phyloP scores from a whole-genome alignment of 1,140 invertebrate species.

The Cataglyphis hispanica region DNA sequence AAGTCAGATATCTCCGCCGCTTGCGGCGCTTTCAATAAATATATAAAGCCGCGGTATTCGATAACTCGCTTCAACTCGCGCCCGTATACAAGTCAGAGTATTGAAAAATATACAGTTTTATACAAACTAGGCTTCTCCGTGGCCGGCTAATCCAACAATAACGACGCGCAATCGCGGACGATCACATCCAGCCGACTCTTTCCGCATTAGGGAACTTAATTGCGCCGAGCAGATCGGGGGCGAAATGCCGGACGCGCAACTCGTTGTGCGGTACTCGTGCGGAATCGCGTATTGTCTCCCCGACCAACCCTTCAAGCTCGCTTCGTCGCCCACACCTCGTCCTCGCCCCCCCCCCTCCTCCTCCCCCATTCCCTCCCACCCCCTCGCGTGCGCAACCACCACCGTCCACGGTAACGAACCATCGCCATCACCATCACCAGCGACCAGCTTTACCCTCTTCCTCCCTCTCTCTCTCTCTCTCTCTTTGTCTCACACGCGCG shows the following conservation, averaged over 20 bases:
- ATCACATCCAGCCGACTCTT: slow-evolving; percentile 47
- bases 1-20: slow-evolving; percentile 33
- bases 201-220: slow-evolving; percentile 60
- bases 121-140: not conserved
- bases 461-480: no score
- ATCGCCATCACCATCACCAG: slow-evolving; percentile 43
- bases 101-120: slow-evolving; percentile 27
- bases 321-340: slow-evolving; percentile 38
- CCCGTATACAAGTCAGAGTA: not conserved
- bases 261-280: slow-evolving; percentile 50
- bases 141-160: slow-evolving; percentile 40
- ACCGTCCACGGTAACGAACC: slow-evolving; percentile 62
- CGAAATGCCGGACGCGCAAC: slow-evolving; percentile 52
- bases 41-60: slow-evolving; percentile 46
- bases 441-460: slow-evolving; percentile 4
- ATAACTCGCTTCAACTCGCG: not conserved
- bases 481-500: not conserved
- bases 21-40: slow-evolving; percentile 29
- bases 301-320: slow-evolving; percentile 46
- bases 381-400: not conserved
- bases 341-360: no score
- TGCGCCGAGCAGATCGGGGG: slow-evolving; percentile 45
- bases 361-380: no score
- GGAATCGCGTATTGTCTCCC: slow-evolving; percentile 62
- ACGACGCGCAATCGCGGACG: slow-evolving; percentile 34